Base-by-base conservation (phyloP, 1,140 invertebrate species). In the Listronotus bonariensis region DNA sequence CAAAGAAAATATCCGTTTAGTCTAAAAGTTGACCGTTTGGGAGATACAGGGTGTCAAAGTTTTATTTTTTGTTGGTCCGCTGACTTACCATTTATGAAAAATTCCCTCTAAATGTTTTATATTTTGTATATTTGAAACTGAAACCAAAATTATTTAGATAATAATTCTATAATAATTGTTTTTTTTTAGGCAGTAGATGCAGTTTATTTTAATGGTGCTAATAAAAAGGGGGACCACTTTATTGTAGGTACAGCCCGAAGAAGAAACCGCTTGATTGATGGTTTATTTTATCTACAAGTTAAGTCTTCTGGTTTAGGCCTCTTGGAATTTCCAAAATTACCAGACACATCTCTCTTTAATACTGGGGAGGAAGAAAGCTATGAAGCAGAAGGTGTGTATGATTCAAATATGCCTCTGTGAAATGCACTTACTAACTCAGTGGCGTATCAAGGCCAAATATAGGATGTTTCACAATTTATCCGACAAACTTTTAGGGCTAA, bases 371-470 rank as follows among this genome's bases (percentile, higher is more conserved):
- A 83, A n/a, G 73, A 48, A 4, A 53, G 78, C 32, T 89, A 82
- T 74, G 82, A 80, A 58, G 85, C 85, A 4, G 84, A 86, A 69
- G 88, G 88, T 12, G n/a, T n/a, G n/a, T n/a, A n/a, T n/a, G n/a
- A n/a, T n/a, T n/a, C n/a, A 36, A 17, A 17, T 45, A 45, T 45
- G 36, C 12, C 6, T 38, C 12, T 12, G 36, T 38, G 7, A n/a
- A n/a, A n/a, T n/a, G n/a, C 12, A 38, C 12, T 8, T 38, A 38
- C 12, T 8, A 38, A 38, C 12, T 8, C 12, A 6, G 7, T 8
- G 12, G 36, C 6, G 36, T 38, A 38, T 12, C 7, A 38, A 38
- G 12, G 36, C 7, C 12, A 38, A 38, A 6, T 38, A 8, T 38
- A 8, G 6, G 12, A 6, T 8, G 6, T 38, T n/a, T n/a, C n/a